Evolutionary conservation across 2,797 vertebrate species (phyloP), one percentile per base, ranked within the genome.

Genomic region (Gouania willdenowi): DNA sequence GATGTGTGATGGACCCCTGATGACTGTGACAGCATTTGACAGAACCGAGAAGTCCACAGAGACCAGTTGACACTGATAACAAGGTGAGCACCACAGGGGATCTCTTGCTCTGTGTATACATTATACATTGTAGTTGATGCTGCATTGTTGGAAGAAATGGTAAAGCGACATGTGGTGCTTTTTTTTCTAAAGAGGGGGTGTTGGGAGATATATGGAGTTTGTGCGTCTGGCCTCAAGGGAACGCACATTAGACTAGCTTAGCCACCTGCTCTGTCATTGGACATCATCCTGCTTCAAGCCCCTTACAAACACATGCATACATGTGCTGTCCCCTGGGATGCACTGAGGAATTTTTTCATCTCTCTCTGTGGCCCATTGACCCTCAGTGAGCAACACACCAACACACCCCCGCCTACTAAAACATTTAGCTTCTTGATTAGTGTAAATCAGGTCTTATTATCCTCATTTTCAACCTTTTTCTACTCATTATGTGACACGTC

Each of bases 201-300:
- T 2, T 21, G 28, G 48, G 21, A 32, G 15, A 36, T 51, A 37
- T 57, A 46, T 54, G 56, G 54, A n/a, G n/a, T n/a, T n/a, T n/a
- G 47, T 53, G 44, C 64, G 34, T 49, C 45, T 51, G 60, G 50
- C 79, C 83, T 67, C 73, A 1, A 41, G 79, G 71, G 81, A 72
- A 51, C 44, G 11, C 44, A 59, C 87, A 85, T 92, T 89, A 91
- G 81, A 69, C 67, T 60, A 72, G 61, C 86, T 87, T 77, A 65
- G 79, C 82, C 92, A 91, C 89, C 91, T 91, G 91, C 88, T 80
- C 74, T 57, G 70, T 84, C 67, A 64, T 53, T 80, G 84, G 66
- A 67, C 69, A 53, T 68, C 53, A 53, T 48, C 26, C 33, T 13
- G 26, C 55, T 71, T 63, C 49, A 45, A 41, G 26, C 15, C 58